A percentile compares a stretch with the other conserved stretches of the same genome.
Evolutionary conservation across 2,888 invertebrate genomes (phyloP).

Genomic region (Spisula solida): DNA sequence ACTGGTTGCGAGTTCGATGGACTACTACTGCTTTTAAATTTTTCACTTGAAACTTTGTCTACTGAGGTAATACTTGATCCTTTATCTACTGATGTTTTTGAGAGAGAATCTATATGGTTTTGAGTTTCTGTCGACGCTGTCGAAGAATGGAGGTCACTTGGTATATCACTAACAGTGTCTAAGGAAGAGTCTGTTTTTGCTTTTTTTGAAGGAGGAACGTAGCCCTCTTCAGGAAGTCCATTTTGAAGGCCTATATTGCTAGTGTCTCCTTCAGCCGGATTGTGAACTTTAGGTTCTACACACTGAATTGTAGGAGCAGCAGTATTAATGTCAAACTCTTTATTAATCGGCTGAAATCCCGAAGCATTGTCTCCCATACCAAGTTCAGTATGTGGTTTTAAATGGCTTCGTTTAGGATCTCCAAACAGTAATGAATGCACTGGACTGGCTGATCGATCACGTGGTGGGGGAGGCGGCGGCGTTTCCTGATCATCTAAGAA

Average conservation of each 20-base stretch:
- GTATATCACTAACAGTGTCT: conserved; percentile 49
- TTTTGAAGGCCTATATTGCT: conserved; percentile 48
- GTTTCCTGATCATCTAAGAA: conserved; percentile 92
- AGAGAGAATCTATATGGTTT: conserved; percentile 67
- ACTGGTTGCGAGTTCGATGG: conserved; percentile 42
- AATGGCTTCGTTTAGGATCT: conserved; percentile 87
- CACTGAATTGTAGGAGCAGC: conserved; percentile 71
- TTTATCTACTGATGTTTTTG: conserved; percentile 63
- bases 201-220: conserved; percentile 66
- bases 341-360: conserved; percentile 61
- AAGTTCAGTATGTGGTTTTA: conserved; percentile 76
- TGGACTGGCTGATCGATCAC: conserved; percentile 91
- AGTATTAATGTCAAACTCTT: conserved; percentile 69
- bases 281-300: conserved; percentile 48
- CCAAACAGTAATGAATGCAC: conserved; percentile 89
- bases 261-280: conserved; percentile 55
- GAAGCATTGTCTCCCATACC: conserved; percentile 58
- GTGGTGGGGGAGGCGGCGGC: conserved; percentile 69
- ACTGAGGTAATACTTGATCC: neutral
- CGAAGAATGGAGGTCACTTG: conserved; percentile 53
- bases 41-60: conserved; percentile 40
- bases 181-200: conserved; percentile 54
- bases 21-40: conserved; percentile 25
- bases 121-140: conserved; percentile 66
- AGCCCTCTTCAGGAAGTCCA: conserved; percentile 60